These are phyloP conservation scores for Bemisia tabaci DNA, from an alignment of 1,140 invertebrate species.

Conservation along the genomic window DNA sequence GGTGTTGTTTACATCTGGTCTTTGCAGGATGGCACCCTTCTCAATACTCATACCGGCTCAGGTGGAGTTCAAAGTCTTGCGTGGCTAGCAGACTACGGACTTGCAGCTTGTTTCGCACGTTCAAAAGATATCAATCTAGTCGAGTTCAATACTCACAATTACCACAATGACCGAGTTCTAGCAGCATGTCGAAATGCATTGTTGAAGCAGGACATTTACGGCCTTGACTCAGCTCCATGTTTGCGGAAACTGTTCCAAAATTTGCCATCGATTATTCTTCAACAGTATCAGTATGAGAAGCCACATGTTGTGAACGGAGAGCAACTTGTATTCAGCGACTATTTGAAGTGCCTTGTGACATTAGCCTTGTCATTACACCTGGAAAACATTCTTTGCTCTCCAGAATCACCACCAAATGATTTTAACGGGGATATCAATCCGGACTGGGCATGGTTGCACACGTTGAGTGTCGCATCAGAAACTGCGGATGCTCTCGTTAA, in stretches of 20 bases:
- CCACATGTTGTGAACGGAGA: slow-evolving; percentile 39
- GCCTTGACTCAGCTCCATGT: slow-evolving; percentile 40
- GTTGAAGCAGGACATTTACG: slow-evolving; percentile 37
- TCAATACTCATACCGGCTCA: slow-evolving; percentile 40
- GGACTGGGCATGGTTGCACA: slow-evolving; percentile 46
- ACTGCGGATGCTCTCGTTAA: slow-evolving; percentile 40
- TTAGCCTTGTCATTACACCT: slow-evolving; percentile 40
- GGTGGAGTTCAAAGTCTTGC: slow-evolving; percentile 36
- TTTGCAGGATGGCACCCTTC: slow-evolving; percentile 40
- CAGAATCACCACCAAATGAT: slow-evolving; percentile 32
- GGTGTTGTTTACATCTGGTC: slow-evolving; percentile 51
- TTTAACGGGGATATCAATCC: slow-evolving; percentile 26
- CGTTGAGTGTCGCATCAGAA: slow-evolving; percentile 37
- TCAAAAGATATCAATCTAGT: slow-evolving; percentile 40
- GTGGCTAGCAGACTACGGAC: slow-evolving; percentile 36
- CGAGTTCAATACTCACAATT: slow-evolving; percentile 32
- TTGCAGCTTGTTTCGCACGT: slow-evolving; percentile 38
- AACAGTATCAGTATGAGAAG: slow-evolving; percentile 45
- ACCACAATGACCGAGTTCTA: slow-evolving; percentile 33
- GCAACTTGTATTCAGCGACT: slow-evolving; percentile 43
- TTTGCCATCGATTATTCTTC: slow-evolving; percentile 36
- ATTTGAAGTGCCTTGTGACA: slow-evolving; percentile 42
- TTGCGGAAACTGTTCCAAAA: slow-evolving; percentile 37
- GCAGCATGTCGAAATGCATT: slow-evolving; percentile 37
- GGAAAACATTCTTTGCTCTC: slow-evolving; percentile 39